Evolutionary conservation across 2,113 vertebrate species (phyloP).

Genomic region (Crotalus viridis): DNA sequence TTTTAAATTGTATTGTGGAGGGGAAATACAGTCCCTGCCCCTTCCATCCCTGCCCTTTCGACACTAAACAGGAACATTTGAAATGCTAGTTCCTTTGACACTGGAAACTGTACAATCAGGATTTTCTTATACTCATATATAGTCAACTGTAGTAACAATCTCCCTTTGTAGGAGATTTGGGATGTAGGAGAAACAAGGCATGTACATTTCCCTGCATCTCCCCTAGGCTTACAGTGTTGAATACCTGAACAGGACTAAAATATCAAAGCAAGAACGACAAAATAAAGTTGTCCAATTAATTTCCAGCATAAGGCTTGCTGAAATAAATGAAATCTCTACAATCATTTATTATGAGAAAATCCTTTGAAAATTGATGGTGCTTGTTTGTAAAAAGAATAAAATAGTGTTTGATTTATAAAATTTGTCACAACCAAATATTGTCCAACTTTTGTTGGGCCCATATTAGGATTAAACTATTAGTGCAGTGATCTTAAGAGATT

Average conservation of each 20-base stretch:
- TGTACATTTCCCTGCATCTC: neutral
- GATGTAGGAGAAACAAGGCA: neutral
- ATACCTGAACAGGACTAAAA: neutral
- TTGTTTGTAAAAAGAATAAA: neutral
- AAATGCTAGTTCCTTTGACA: neutral
- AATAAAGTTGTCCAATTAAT: neutral
- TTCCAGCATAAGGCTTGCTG: neutral
- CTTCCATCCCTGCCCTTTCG: neutral
- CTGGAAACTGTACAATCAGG: neutral
- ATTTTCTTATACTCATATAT: neutral
- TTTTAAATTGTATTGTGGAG: neutral
- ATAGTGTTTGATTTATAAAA: neutral
- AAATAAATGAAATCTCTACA: neutral
- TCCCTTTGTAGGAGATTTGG: neutral
- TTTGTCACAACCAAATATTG: neutral
- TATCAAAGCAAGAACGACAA: no score
- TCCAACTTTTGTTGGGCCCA: neutral
- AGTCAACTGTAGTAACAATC: neutral
- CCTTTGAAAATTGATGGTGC: neutral
- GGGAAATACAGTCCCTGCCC: neutral
- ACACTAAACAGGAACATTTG: neutral
- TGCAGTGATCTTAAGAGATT: neutral
- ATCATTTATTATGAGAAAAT: neutral
- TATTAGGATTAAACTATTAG: neutral
- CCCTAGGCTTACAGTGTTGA: neutral